phyloP scores from a whole-genome alignment of 2,113 vertebrate species.

The Aptenodytes patagonicus region DNA sequence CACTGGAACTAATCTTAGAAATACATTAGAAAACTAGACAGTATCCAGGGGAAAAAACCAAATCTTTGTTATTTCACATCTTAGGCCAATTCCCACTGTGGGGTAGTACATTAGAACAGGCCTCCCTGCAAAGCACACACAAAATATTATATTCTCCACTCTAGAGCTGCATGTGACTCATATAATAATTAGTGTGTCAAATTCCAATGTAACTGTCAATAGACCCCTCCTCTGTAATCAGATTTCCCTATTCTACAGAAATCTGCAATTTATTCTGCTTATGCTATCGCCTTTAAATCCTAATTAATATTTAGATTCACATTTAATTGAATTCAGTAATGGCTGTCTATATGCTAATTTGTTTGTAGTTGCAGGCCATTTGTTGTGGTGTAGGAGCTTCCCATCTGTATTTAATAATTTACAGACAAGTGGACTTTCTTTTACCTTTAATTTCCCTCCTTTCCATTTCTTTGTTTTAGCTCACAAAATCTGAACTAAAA shows the following conservation, averaged over 20 bases:
- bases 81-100: not conserved
- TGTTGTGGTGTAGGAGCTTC: constrained; percentile 19
- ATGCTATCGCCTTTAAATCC: constrained; percentile 15
- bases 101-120: not conserved
- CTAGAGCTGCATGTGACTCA: not conserved
- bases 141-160: not conserved
- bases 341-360: constrained; percentile 38
- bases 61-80: not conserved
- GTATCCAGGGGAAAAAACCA: not conserved
- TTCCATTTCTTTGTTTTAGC: not conserved
- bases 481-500: not conserved
- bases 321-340: constrained; percentile 53
- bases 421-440: not conserved
- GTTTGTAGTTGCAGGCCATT: constrained; percentile 36
- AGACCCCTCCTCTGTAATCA: not conserved
- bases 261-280: not conserved
- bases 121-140: not conserved
- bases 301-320: constrained; percentile 62
- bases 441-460: not conserved
- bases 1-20: not conserved
- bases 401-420: constrained; percentile 55
- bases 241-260: not conserved
- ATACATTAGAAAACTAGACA: not conserved
- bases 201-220: not conserved
- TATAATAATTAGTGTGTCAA: not conserved